These are phyloP conservation scores for Salvelinus namaycush DNA, from an alignment of 2,113 vertebrate species.

Conservation along the genomic window DNA sequence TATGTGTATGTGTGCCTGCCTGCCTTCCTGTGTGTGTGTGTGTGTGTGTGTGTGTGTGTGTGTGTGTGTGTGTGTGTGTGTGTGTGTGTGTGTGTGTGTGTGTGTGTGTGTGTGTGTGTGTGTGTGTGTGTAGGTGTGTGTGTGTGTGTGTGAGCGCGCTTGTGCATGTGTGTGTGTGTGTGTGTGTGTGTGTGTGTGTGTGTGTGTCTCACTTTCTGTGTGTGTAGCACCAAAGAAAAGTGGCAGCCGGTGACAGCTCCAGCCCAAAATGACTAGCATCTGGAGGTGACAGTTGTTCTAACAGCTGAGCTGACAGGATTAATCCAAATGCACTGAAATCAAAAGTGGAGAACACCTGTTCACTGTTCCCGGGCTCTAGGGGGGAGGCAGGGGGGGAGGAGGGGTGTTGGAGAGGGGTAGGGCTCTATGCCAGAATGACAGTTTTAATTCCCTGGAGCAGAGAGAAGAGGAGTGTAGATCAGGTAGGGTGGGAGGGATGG, in stretches of 20 bases:
- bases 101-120: background rate
- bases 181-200: constrained; percentile 36
- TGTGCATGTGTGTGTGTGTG: constrained; percentile 59
- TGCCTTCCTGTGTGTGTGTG: constrained; percentile 37
- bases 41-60: constrained; percentile 41
- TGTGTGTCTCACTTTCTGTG: constrained; percentile 47
- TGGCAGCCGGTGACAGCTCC: constrained; percentile 93
- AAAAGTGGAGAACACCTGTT: constrained; percentile 99
- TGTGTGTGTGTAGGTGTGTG: constrained; percentile 32
- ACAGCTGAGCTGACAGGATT: constrained; percentile 99
- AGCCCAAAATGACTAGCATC: constrained; percentile 99
- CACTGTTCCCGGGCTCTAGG: constrained; percentile 88
- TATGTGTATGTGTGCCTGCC: too few relatives aligned
- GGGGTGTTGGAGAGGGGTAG: background rate
- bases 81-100: constrained; percentile 21
- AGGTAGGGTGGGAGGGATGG: background rate
- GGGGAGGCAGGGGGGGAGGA: background rate
- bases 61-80: constrained; percentile 32
- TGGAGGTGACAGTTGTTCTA: constrained; percentile 99
- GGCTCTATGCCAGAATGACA: background rate
- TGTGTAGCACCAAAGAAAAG: constrained; percentile 67
- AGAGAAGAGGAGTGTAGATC: background rate
- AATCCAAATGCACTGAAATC: constrained; percentile 99
- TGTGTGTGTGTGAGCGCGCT: constrained; percentile 32
- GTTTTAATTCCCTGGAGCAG: background rate